Evolutionary conservation across 2,113 vertebrate genomes (phyloP).

Genomic region (Pagrus major): DNA sequence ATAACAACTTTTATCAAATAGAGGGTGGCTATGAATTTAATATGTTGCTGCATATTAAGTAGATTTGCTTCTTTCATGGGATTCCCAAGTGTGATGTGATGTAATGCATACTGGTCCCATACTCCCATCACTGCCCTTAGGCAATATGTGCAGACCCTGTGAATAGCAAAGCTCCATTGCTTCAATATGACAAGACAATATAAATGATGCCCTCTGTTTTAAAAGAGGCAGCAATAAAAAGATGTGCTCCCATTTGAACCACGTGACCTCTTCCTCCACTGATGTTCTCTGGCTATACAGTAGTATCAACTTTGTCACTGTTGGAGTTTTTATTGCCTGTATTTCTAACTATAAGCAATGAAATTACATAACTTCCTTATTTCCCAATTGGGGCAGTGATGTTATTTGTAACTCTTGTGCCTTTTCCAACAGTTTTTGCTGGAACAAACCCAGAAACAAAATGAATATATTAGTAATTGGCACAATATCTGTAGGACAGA

Average conservation of each 20-base stretch:
- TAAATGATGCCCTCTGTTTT: slow-evolving; percentile 33
- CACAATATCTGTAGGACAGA: background rate
- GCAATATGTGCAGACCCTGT: slow-evolving; percentile 21
- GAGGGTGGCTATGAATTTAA: background rate
- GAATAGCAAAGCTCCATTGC: slow-evolving; percentile 10
- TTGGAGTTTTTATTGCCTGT: slow-evolving; percentile 13
- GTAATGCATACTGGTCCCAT: slow-evolving; percentile 9
- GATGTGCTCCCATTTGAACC: slow-evolving; percentile 4
- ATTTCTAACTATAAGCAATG: slow-evolving; percentile 12
- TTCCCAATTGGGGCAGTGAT: background rate
- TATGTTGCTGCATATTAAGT: slow-evolving; percentile 28
- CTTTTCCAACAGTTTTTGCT: background rate
- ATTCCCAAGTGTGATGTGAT: slow-evolving; percentile 30
- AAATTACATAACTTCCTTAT: background rate
- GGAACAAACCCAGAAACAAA: background rate
- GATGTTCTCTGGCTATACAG: background rate
- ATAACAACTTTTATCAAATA: background rate
- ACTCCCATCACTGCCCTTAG: slow-evolving; percentile 16
- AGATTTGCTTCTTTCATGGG: background rate
- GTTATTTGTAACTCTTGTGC: background rate
- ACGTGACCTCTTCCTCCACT: background rate
- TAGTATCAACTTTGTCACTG: background rate
- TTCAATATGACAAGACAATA: slow-evolving; percentile 25
- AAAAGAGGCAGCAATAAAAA: background rate
- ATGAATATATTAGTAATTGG: background rate